Evolutionary conservation across 2,888 invertebrate genomes (phyloP).

Genomic region (Elysia crispata): DNA sequence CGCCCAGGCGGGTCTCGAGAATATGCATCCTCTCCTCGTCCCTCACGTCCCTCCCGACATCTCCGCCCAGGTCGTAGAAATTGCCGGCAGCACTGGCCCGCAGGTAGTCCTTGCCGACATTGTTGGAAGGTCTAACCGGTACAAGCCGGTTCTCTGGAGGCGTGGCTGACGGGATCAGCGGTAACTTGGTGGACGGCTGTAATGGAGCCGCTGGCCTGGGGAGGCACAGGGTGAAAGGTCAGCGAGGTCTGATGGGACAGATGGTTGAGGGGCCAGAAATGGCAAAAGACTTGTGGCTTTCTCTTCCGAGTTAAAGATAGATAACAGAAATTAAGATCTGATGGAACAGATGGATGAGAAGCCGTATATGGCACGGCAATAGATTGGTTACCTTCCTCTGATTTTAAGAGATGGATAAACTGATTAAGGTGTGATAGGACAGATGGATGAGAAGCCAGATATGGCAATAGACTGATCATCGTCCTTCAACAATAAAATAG

Average conservation of each 20-base stretch:
- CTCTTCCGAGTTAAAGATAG: too few species aligned
- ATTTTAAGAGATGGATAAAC: too few species aligned
- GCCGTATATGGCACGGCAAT: too few species aligned
- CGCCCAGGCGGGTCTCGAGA: constrained; percentile 73
- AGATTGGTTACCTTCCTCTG: too few species aligned
- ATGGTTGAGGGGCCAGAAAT: too few species aligned
- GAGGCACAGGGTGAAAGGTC: not conserved
- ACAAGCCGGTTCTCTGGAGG: constrained; percentile 48
- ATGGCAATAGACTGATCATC: too few species aligned
- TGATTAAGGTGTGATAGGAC: not conserved
- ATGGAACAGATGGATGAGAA: too few species aligned
- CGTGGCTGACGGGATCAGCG: constrained; percentile 38
- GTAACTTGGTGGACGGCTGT: constrained; percentile 32
- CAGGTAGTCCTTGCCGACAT: constrained; percentile 28
- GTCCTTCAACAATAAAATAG: too few species aligned
- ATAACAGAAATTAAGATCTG: too few species aligned
- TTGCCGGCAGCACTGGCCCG: too few species aligned
- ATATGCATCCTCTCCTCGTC: constrained; percentile 67
- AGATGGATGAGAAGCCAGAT: too few species aligned
- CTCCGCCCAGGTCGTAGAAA: constrained; percentile 16
- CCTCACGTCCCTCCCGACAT: constrained; percentile 57
- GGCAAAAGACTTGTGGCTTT: too few species aligned
- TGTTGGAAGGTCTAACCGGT: constrained; percentile 24
- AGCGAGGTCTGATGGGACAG: not conserved
- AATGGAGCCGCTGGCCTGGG: constrained; percentile 1